Percentiles rank a stretch among this genome's conserved stretches.
phyloP scores from a whole-genome alignment of 2,113 vertebrate genomes.

The Perognathus longimembris region DNA sequence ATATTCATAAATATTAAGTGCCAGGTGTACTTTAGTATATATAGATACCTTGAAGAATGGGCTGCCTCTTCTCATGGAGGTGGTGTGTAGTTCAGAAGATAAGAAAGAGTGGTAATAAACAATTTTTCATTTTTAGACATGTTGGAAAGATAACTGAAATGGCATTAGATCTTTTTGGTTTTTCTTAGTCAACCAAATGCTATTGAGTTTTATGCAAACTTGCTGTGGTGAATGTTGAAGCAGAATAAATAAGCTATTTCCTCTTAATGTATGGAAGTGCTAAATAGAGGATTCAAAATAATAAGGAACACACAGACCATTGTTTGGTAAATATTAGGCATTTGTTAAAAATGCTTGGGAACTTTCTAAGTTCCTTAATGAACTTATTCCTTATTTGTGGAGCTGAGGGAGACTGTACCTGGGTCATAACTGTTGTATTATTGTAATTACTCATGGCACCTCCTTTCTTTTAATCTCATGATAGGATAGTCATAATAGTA shows the following conservation, averaged over 20 bases:
- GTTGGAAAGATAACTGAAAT: background rate
- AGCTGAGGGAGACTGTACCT: background rate
- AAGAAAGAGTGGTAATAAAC: slow-evolving; percentile 48
- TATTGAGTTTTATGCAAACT: slow-evolving; percentile 31
- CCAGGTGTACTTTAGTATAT: slow-evolving; percentile 43
- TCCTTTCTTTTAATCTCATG: slow-evolving; percentile 11
- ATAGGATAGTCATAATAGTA: background rate
- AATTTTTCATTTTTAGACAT: slow-evolving; percentile 63
- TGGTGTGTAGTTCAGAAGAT: slow-evolving; percentile 60
- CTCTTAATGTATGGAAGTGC: slow-evolving; percentile 31
- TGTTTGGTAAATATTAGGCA: background rate
- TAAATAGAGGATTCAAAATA: slow-evolving; percentile 44
- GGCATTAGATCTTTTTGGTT: background rate
- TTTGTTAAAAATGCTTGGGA: slow-evolving; percentile 41
- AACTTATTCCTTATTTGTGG: background rate
- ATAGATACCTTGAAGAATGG: slow-evolving; percentile 49
- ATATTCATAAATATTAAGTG: slow-evolving; percentile 59
- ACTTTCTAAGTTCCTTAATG: slow-evolving; percentile 42
- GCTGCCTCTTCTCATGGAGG: background rate
- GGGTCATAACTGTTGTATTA: background rate
- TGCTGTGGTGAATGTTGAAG: slow-evolving; percentile 26
- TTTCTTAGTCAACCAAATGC: slow-evolving; percentile 30
- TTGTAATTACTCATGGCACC: background rate
- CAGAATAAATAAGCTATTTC: slow-evolving; percentile 48
- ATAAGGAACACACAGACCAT: background rate